phyloP scores from a whole-genome alignment of 2,113 vertebrate genomes.

The Phrynosoma blainvillii region DNA sequence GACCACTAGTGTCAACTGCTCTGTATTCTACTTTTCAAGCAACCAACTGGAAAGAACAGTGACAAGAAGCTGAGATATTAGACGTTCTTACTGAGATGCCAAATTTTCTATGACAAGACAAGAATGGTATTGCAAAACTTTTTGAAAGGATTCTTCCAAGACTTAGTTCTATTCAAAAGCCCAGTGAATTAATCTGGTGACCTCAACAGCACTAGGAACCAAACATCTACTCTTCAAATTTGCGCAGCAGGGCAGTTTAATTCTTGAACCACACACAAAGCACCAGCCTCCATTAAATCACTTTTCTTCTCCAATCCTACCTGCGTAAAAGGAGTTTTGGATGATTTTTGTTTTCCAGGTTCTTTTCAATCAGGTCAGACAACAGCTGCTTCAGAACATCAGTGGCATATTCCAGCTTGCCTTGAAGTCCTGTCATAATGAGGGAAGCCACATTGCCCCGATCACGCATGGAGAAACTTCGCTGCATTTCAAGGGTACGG shows the following conservation, averaged over 20 bases:
- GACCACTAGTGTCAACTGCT: background rate
- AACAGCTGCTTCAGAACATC: constrained; percentile 97
- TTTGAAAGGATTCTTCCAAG: background rate
- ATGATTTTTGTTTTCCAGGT: constrained; percentile 98
- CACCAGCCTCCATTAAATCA: background rate
- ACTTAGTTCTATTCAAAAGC: background rate
- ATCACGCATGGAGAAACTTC: constrained; percentile 98
- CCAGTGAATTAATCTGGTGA: background rate
- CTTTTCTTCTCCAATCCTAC: constrained; percentile 62
- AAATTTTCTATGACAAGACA: background rate
- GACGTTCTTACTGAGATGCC: background rate
- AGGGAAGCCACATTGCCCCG: constrained; percentile 97
- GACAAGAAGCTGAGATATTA: background rate
- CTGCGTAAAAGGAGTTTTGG: constrained; percentile 97
- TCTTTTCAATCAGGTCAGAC: constrained; percentile 96
- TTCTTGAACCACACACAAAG: background rate
- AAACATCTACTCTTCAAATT: background rate
- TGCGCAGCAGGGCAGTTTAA: background rate
- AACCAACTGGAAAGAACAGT: background rate
- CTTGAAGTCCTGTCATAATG: constrained; percentile 97
- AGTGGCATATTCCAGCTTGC: constrained; percentile 95
- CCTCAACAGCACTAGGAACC: background rate
- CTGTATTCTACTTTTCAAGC: background rate
- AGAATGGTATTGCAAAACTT: background rate
- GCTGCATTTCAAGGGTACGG: constrained; percentile 93